Base-by-base conservation (phyloP, 2,888 invertebrate genomes). In the Spilosoma lubricipeda region DNA sequence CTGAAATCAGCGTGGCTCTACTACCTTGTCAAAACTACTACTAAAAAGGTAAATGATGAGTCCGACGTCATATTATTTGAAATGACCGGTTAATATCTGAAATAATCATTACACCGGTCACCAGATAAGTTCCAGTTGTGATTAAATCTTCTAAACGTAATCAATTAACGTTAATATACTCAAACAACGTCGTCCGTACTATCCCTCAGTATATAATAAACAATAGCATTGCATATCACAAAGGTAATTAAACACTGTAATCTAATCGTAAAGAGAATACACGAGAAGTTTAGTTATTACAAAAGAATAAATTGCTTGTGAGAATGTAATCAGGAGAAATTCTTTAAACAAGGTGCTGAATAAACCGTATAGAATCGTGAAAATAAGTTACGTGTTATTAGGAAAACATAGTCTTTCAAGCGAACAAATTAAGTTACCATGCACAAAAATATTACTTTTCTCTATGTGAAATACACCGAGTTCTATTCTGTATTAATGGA, bases 191-290 rank as follows among this genome's bases (percentile, higher is more conserved):
- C 1, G n/a, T 39, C 52, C 0, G 15, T 9, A 63, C 39, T 20
- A 30, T 42, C 71, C 71, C 27, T 67, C n/a, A 69, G 23, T n/a
- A n/a, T 5, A n/a, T 11, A 33, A 13, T 30, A 33, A 48, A 68
- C 33, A 52, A 52, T 20, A 52, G 48, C 20, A 20, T 68, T 52
- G 52, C 33, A 68, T 56, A 56, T 56, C 52, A 69, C 15, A 11
- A 15, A 52, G 63, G 27, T 63, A 30, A 70, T 27, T 59, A 39
- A 39, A 67, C 66, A 42, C n/a, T n/a, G 66, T 42, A n/a, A 67
- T 67, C 42, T n/a, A 42, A 15, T 67, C 42, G 27, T 39, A 27
- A 8, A 15, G 27, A 27, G 67, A 67, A 42, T 67, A 45, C 27
- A 3, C 42, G 3, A 18, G 8, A 45, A 27, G 59, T 59, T 59